A percentile compares a stretch with the other conserved stretches of the same genome.
phyloP scores from a whole-genome alignment of 2,113 vertebrate genomes.

The Gopherus flavomarginatus region DNA sequence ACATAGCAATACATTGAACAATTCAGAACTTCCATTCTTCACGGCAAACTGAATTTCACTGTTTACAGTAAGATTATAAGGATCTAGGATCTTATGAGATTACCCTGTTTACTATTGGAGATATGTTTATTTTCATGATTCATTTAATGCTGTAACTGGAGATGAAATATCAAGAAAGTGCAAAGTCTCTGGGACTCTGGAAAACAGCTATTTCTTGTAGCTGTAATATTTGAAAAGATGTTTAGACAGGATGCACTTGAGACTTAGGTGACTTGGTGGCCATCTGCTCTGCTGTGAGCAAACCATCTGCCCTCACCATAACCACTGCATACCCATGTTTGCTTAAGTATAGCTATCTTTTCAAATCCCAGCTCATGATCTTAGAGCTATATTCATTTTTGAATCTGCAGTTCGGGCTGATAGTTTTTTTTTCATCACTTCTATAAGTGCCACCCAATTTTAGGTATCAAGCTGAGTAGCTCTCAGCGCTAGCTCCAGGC shows the following conservation, averaged over 20 bases:
- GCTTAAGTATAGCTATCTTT: neutral
- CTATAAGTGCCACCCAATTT: neutral
- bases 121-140: neutral
- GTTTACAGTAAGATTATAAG: neutral
- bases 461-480: neutral
- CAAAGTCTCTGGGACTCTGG: neutral
- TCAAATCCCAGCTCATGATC: conserved; percentile 37
- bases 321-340: neutral
- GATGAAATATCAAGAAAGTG: neutral
- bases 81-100: neutral
- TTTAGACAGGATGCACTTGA: neutral
- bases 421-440: neutral
- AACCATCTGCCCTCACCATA: conserved; percentile 33
- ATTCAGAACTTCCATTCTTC: neutral
- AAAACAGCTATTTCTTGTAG: neutral
- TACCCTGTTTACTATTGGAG: neutral
- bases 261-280: conserved; percentile 41
- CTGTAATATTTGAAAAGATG: conserved; percentile 14
- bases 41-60: neutral
- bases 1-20: neutral
- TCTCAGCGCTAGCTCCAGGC: no score
- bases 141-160: neutral
- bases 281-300: conserved; percentile 50
- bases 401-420: neutral
- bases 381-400: neutral